These are phyloP conservation scores for Rambutsinella grinnellia DNA, from an alignment of 2,888 invertebrate species.

Conservation along the genomic window DNA sequence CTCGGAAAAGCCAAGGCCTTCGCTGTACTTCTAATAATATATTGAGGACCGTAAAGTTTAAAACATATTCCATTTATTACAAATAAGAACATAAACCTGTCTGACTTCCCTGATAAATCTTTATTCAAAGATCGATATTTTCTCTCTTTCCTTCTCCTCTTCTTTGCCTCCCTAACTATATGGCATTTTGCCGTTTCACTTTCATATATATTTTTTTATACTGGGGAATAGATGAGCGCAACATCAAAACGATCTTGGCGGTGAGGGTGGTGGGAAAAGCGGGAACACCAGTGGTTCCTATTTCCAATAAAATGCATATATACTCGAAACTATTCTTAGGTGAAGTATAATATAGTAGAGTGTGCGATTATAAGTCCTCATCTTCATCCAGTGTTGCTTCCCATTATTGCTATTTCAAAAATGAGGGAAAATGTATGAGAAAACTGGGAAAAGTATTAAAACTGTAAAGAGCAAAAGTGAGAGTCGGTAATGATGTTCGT, in stretches of 20 bases:
- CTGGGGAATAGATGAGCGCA: not conserved
- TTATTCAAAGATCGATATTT: conserved; percentile 54
- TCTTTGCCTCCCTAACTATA: not conserved
- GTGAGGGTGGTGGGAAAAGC: not conserved
- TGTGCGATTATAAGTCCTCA: not conserved
- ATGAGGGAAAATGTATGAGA: not conserved
- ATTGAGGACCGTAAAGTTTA: conserved; percentile 51
- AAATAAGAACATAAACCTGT: conserved; percentile 63
- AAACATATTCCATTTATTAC: conserved; percentile 64
- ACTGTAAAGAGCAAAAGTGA: conserved; percentile 20
- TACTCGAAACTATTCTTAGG: not conserved
- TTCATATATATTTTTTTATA: not conserved
- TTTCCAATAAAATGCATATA: not conserved
- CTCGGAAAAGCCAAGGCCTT: conserved; percentile 22
- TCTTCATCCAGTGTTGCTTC: not conserved
- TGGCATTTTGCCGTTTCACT: not conserved
- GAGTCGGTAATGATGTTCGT: conserved; percentile 26
- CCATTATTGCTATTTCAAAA: conserved; percentile 17
- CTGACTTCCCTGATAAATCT: conserved; percentile 60
- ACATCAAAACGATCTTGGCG: conserved; percentile 17
- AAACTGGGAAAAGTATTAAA: conserved; percentile 12
- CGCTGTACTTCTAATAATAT: conserved; percentile 21
- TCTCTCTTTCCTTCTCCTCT: conserved; percentile 16
- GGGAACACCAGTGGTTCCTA: not conserved
- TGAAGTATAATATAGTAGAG: not conserved